These are phyloP conservation scores for Zapornia atra DNA, from an alignment of 2,113 vertebrate species.

Conservation along the genomic window DNA sequence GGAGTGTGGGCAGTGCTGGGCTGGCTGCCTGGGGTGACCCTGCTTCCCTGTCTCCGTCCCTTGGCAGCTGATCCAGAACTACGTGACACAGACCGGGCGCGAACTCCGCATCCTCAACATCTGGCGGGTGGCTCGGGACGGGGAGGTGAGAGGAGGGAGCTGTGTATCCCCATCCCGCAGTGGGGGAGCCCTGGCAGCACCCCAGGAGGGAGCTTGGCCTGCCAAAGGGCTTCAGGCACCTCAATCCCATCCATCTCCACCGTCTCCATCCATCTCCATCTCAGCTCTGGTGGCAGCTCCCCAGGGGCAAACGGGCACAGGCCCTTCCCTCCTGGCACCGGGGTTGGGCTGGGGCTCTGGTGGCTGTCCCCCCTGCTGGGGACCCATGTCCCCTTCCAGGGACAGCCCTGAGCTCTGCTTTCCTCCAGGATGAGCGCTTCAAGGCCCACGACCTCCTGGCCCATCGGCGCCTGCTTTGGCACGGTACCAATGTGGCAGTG, in stretches of 20 bases:
- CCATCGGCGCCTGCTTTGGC: slow-evolving; percentile 90
- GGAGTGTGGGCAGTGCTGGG: neutral
- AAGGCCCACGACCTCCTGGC: slow-evolving; percentile 74
- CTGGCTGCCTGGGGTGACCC: neutral
- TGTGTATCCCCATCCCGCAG: neutral
- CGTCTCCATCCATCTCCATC: too few species aligned
- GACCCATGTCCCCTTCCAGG: accelerated
- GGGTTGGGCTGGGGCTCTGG: neutral
- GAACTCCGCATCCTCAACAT: slow-evolving; percentile 76
- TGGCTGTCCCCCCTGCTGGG: neutral
- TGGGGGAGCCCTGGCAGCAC: neutral
- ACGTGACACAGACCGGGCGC: slow-evolving; percentile 73
- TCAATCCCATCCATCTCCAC: neutral
- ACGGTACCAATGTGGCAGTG: slow-evolving; percentile 88
- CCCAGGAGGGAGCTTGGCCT: neutral
- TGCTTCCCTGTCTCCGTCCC: neutral
- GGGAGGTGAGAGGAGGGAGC: slow-evolving; percentile 78
- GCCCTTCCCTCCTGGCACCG: neutral
- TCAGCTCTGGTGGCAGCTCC: neutral
- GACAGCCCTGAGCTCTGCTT: neutral
- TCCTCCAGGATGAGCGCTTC: slow-evolving; percentile 79
- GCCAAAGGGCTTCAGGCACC: neutral
- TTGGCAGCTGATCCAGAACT: slow-evolving; percentile 85
- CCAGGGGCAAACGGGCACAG: neutral
- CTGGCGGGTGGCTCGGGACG: slow-evolving; percentile 84